Conservation (phyloP, 2,888 invertebrate species). For the Thecophora atra region DNA sequence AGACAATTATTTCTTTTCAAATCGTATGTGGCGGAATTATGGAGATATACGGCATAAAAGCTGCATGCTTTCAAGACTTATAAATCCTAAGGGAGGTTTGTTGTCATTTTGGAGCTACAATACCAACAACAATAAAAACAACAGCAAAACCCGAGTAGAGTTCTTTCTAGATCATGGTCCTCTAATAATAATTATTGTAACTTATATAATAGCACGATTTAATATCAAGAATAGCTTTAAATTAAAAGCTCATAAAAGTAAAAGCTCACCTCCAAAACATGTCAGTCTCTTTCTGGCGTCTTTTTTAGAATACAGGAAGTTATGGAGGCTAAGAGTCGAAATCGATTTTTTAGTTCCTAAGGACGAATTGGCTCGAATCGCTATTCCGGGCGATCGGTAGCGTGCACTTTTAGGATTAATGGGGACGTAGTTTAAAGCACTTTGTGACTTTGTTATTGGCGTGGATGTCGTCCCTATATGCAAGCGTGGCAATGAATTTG, state of each 20-base stretch:
- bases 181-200: no score
- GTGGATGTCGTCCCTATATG: slow-evolving; percentile 64
- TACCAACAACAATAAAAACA: no score
- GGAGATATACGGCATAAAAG: no score
- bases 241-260: slow-evolving; percentile 27
- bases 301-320: slow-evolving; percentile 70
- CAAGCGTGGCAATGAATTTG: slow-evolving; percentile 82
- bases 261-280: slow-evolving; percentile 70
- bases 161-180: no score
- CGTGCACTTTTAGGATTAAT: slow-evolving; percentile 84
- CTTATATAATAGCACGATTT: no score
- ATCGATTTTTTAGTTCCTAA: slow-evolving; percentile 72
- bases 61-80: no score
- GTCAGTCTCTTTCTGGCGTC: slow-evolving; percentile 68
- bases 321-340: slow-evolving; percentile 71
- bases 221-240: no score
- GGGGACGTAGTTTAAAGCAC: slow-evolving; percentile 63
- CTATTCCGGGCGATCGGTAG: slow-evolving; percentile 80
- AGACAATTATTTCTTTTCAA: no score
- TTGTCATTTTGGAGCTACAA: no score
- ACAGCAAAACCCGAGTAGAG: no score
- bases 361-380: slow-evolving; percentile 68
- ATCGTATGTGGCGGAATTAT: no score
- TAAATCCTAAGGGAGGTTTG: no score
- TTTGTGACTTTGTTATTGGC: slow-evolving; percentile 72